A percentile compares a stretch with the other conserved stretches of the same genome.
phyloP scores from a whole-genome alignment of 1,140 invertebrate species.

The Drosophila eugracilis region DNA sequence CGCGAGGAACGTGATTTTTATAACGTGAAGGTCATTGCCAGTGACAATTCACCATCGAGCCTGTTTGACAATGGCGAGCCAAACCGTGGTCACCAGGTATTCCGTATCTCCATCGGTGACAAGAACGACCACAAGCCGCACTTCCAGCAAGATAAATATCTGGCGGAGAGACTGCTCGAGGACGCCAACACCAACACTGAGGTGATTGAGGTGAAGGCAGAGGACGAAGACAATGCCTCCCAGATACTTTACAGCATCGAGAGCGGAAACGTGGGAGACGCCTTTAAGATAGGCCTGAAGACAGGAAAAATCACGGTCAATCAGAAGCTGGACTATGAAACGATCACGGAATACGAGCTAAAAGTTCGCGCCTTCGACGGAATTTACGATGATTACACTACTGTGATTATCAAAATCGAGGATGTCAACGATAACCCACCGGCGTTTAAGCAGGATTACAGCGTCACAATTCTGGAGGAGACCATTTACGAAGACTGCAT shows the following conservation, averaged over 20 bases:
- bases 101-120: conserved; percentile 95
- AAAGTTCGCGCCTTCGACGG: conserved; percentile 92
- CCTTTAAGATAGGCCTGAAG: conserved; percentile 91
- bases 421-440: conserved; percentile 95
- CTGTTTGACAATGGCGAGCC: conserved; percentile 88
- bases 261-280: conserved; percentile 90
- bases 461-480: conserved; percentile 90
- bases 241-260: conserved; percentile 92
- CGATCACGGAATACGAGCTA: conserved; percentile 90
- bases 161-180: conserved; percentile 92
- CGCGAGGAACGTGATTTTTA: conserved; percentile 92
- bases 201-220: conserved; percentile 93
- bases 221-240: conserved; percentile 92
- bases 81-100: conserved; percentile 90
- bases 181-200: conserved; percentile 91
- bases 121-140: conserved; percentile 95
- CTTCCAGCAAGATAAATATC: conserved; percentile 90
- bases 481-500: conserved; percentile 88
- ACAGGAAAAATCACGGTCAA: conserved; percentile 93
- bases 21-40: conserved; percentile 93
- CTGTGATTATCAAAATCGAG: conserved; percentile 91
- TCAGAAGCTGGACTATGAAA: conserved; percentile 93
- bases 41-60: conserved; percentile 94
- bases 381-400: conserved; percentile 90
- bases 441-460: conserved; percentile 88